Evolutionary conservation across 2,113 vertebrate species (phyloP).

Genomic region (Odobenus rosmarus): DNA sequence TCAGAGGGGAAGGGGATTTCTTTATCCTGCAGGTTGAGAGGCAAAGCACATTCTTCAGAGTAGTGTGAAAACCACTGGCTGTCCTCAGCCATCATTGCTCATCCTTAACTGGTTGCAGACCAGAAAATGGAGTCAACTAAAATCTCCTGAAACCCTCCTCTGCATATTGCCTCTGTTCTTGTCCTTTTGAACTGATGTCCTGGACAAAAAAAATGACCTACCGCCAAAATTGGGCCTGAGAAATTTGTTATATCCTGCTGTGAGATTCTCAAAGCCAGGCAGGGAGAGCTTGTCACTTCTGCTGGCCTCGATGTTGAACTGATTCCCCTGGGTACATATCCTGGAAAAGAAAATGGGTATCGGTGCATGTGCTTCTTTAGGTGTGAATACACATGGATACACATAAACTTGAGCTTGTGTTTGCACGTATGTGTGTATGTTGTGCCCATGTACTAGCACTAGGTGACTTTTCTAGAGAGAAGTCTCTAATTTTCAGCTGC

Average conservation of each 20-base stretch:
- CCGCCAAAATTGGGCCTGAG: constrained; percentile 94
- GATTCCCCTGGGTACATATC: constrained; percentile 74
- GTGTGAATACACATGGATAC: rapidly evolving
- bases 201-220: constrained; percentile 79
- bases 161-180: background rate
- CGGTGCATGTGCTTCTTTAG: rapidly evolving
- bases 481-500: background rate
- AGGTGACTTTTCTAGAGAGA: background rate
- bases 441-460: rapidly evolving
- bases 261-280: constrained; percentile 94
- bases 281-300: constrained; percentile 86
- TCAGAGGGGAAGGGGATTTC: background rate
- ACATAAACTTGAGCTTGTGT: background rate
- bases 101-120: background rate
- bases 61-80: background rate
- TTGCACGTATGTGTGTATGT: background rate
- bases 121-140: background rate
- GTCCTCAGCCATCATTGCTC: background rate
- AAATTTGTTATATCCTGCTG: constrained; percentile 94
- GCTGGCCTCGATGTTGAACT: constrained; percentile 65
- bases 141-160: background rate
- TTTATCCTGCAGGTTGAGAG: background rate
- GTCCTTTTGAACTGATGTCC: background rate
- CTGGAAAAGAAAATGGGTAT: constrained; percentile 77
- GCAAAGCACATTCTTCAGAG: background rate